These are phyloP conservation scores for Lydus trimaculatus DNA, from an alignment of 2,888 invertebrate species.

Conservation along the genomic window DNA sequence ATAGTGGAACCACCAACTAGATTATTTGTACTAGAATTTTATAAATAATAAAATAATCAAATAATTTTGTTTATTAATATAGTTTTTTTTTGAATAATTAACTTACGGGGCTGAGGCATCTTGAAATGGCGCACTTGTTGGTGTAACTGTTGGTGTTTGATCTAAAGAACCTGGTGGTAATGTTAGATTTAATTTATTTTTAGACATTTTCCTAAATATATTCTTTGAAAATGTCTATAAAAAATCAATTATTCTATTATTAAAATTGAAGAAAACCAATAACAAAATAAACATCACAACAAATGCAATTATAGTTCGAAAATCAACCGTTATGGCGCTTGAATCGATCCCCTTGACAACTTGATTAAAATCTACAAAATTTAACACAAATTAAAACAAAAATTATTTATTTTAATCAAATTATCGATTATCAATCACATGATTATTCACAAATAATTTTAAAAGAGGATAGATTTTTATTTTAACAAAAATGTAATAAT, in stretches of 20 bases:
- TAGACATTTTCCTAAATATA: slow-evolving; percentile 72
- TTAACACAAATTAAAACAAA: too few species aligned
- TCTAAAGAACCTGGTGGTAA: slow-evolving; percentile 90
- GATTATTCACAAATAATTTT: too few species aligned
- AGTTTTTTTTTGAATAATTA: too few species aligned
- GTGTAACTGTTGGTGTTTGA: slow-evolving; percentile 69
- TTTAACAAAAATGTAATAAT: too few species aligned
- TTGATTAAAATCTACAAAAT: neutral
- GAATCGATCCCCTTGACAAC: neutral
- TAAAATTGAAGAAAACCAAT: neutral
- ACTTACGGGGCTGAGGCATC: slow-evolving; percentile 64
- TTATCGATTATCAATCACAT: too few species aligned
- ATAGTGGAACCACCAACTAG: slow-evolving; percentile 69
- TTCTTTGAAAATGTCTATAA: neutral
- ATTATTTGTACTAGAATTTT: slow-evolving; percentile 60
- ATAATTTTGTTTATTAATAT: too few species aligned
- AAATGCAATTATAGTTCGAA: neutral
- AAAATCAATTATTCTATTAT: slow-evolving; percentile 4
- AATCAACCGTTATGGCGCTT: neutral
- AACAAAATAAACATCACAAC: slow-evolving; percentile 1
- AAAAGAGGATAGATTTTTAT: too few species aligned
- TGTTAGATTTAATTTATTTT: slow-evolving; percentile 90
- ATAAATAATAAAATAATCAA: neutral
- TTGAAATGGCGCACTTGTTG: slow-evolving; percentile 67
- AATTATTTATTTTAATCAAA: too few species aligned